Base-by-base conservation (phyloP, 2,797 vertebrate genomes). In the Enteromius trimaculatus region DNA sequence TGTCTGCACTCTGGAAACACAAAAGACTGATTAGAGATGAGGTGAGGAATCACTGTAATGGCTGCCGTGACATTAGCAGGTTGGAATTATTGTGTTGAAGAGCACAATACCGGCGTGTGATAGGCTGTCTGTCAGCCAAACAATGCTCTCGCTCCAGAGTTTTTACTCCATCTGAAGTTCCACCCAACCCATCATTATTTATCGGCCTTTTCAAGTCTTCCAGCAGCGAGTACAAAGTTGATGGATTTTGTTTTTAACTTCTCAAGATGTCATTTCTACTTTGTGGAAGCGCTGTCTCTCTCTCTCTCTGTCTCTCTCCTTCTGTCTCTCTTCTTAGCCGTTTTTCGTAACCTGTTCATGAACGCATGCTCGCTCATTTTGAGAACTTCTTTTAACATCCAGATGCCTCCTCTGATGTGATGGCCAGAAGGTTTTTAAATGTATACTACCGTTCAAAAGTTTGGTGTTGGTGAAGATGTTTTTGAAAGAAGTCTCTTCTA, bases 41-140 rank as follows among this genome's bases (percentile, higher is more conserved):
- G 92, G 88, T 91, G 89, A 68, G 82, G 85, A 86, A 88, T 85
- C 88, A 88, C 92, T 92, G 90, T 91, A 92, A 91, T 90, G 92
- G 91, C 92, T 91, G 90, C 78, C 72, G 91, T 92, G 93, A 94
- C 93, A 93, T 94, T 93, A 93, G 92, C 93, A 94, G 93, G 93
- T 95, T 94, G 92, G 91, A 94, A 95, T 92, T 93, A 94, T 91
- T 95, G 94, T 93, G 94, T 93, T 93, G 92, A 86, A 85, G 89
- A 91, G 93, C 91, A 95, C 93, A 95, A 95, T 94, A 90, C 92
- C 90, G 89, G 91, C 90, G 91, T 90, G 91, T 92, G 92, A 90
- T 88, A 89, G 83, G 47, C 86, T 90, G 92, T 92, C 92, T 94
- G 93, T 95, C 94, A 95, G 90, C 89, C 91, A 84, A 92, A 95